A percentile compares a stretch with the other conserved stretches of the same genome.
Evolutionary conservation across 2,113 vertebrate genomes (phyloP).

Genomic region (Chrysochloris asiatica): DNA sequence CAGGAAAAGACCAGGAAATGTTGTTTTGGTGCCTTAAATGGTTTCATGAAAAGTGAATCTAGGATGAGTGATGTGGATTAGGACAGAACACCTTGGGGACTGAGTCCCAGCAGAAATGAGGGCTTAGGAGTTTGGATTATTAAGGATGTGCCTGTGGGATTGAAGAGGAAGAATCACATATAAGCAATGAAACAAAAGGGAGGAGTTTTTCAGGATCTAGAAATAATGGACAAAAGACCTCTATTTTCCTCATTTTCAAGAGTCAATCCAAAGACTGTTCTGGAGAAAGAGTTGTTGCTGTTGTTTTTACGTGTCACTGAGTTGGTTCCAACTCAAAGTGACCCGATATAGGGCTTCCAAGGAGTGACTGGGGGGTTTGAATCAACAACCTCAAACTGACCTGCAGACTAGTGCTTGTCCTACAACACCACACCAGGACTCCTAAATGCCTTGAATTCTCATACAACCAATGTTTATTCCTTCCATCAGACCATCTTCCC

Average conservation of each 20-base stretch:
- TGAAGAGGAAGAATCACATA: slow-evolving; percentile 1
- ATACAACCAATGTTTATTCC: not conserved
- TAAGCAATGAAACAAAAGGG: not conserved
- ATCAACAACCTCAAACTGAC: too few relatives aligned
- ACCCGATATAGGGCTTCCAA: too few relatives aligned
- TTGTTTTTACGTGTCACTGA: too few relatives aligned
- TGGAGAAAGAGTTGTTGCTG: not conserved
- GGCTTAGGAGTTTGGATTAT: not conserved
- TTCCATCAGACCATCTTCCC: not conserved
- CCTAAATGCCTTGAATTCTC: not conserved
- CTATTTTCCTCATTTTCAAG: slow-evolving; percentile 32
- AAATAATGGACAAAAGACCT: not conserved
- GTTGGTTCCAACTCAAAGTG: too few relatives aligned
- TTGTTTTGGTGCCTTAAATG: not conserved
- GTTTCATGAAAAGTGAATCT: not conserved
- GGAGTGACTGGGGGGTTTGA: too few relatives aligned
- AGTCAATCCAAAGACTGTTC: not conserved
- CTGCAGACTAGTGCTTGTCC: too few relatives aligned
- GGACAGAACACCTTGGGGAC: not conserved
- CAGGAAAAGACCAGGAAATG: not conserved
- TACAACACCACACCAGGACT: too few relatives aligned
- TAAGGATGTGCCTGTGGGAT: not conserved
- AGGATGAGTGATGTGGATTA: not conserved
- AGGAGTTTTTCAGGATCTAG: not conserved
- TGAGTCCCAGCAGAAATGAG: not conserved